Percentiles rank a stretch among this genome's conserved stretches.
Evolutionary conservation across 2,888 invertebrate species (phyloP).

Genomic region (Oxyteleia sp.): DNA sequence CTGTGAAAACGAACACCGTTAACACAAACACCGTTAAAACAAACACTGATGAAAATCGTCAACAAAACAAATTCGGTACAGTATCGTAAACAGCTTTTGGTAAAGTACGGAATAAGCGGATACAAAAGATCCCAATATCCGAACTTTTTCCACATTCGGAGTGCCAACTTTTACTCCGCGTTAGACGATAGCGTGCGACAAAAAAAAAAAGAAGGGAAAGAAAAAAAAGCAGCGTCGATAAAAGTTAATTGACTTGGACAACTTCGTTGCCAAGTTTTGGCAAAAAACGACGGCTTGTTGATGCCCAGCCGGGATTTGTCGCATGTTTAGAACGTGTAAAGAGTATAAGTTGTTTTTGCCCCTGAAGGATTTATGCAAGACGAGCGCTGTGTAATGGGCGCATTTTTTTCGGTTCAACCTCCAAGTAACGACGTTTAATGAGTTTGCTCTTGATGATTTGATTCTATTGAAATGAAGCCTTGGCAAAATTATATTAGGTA

Average conservation of each 20-base stretch:
- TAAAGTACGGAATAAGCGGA: not conserved
- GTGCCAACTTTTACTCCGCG: constrained; percentile 15
- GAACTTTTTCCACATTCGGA: constrained; percentile 20
- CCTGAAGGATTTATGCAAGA: not conserved
- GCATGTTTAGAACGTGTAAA: not conserved
- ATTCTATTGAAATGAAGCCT: not conserved
- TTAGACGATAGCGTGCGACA: not conserved
- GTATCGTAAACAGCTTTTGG: constrained; percentile 14
- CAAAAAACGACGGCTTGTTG: not conserved
- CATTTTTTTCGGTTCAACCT: not conserved
- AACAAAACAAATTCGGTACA: constrained; percentile 32
- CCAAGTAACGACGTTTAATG: not conserved
- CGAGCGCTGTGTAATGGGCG: not conserved
- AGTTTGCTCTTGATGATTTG: not conserved
- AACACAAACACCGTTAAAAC: too few relatives aligned
- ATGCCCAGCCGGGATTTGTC: not conserved
- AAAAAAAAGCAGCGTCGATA: too few relatives aligned
- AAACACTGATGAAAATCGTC: too few relatives aligned
- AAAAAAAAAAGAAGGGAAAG: too few relatives aligned
- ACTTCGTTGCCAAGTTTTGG: constrained; percentile 1
- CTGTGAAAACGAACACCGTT: too few relatives aligned
- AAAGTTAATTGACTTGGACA: constrained; percentile 24
- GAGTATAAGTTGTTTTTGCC: not conserved
- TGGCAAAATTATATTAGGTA: too few relatives aligned
- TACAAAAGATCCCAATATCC: constrained; percentile 29